phyloP scores from a whole-genome alignment of 1,140 invertebrate genomes.

The Augochlora pura region DNA sequence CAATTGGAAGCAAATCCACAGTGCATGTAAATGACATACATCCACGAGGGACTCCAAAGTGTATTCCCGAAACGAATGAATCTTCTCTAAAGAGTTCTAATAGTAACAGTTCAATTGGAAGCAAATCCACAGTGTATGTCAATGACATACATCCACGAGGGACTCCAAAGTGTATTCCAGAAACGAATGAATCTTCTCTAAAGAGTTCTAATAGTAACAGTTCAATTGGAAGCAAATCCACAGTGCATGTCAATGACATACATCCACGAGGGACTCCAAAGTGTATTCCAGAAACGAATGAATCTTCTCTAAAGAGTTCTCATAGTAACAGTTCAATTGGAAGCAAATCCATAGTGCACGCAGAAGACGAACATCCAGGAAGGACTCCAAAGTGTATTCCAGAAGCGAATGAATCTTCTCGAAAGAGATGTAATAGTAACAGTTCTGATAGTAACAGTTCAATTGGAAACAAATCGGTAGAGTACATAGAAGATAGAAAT shows the following conservation, averaged over 20 bases:
- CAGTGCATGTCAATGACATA: background rate
- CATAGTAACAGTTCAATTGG: background rate
- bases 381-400: background rate
- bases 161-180: background rate
- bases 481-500: no score
- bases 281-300: background rate
- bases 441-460: background rate
- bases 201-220: background rate
- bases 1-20: background rate
- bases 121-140: background rate
- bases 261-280: background rate
- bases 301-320: background rate
- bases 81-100: no score
- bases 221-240: background rate
- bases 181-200: background rate
- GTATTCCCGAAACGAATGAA: background rate
- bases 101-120: background rate
- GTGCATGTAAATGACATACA: background rate
- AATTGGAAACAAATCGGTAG: background rate
- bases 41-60: background rate
- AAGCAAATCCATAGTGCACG: background rate
- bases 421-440: no score
- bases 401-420: background rate
- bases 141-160: background rate
- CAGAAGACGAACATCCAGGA: background rate